These are phyloP conservation scores for Cerceris rybyensis DNA, from an alignment of 2,888 invertebrate genomes.

Conservation along the genomic window DNA sequence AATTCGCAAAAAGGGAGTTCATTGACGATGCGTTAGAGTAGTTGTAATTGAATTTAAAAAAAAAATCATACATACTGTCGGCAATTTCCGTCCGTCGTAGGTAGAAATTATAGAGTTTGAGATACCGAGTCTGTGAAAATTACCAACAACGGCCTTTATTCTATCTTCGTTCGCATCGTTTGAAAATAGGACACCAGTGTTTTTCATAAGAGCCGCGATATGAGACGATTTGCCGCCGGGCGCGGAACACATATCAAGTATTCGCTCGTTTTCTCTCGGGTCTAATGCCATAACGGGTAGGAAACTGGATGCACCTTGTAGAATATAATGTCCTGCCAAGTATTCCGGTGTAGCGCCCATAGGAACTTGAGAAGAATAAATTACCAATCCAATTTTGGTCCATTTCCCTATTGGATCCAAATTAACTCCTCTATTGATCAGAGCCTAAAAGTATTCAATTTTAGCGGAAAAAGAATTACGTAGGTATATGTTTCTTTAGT, in stretches of 20 bases:
- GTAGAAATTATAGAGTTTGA: conserved; percentile 95
- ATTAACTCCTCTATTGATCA: conserved; percentile 98
- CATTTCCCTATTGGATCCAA: conserved; percentile 99
- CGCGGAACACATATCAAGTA: conserved; percentile 98
- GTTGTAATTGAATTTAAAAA: not conserved
- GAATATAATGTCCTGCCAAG: conserved; percentile 98
- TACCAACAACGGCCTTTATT: conserved; percentile 95
- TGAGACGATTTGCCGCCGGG: conserved; percentile 99
- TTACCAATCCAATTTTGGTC: conserved; percentile 98
- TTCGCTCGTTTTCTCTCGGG: conserved; percentile 96
- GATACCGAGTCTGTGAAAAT: conserved; percentile 97
- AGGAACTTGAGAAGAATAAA: conserved; percentile 98
- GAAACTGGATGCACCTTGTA: conserved; percentile 98
- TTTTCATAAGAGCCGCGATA: conserved; percentile 98
- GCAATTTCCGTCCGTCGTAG: conserved; percentile 94
- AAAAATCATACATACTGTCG: conserved; percentile 82
- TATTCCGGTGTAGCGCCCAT: conserved; percentile 99
- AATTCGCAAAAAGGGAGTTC: conserved; percentile 20
- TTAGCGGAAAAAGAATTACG: not conserved
- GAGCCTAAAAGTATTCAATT: conserved; percentile 82
- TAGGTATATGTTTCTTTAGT: not conserved
- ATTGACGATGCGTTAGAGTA: conserved; percentile 10
- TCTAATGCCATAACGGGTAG: conserved; percentile 99
- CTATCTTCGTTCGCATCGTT: conserved; percentile 97
- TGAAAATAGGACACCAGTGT: conserved; percentile 97